Evolutionary conservation across 2,113 vertebrate genomes (phyloP).

Genomic region (Cyphomyrus plagiostoma): DNA sequence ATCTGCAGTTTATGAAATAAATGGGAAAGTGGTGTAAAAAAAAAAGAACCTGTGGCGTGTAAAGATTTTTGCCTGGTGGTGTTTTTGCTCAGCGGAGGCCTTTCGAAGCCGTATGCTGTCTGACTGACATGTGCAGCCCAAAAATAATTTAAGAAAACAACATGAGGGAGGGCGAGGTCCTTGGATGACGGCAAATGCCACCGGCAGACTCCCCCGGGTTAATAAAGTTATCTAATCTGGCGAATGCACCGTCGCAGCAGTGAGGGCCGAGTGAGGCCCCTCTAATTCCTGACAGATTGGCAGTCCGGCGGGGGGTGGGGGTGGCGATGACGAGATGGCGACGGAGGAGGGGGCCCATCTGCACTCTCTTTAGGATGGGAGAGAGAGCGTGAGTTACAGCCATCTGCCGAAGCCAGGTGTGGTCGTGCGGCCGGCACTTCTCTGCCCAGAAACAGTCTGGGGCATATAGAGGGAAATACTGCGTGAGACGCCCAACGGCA

Average conservation of each 20-base stretch:
- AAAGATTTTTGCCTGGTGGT: too few relatives aligned
- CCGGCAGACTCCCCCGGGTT: conserved; percentile 1
- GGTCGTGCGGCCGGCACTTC: neutral
- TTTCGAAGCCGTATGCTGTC: neutral
- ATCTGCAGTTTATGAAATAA: too few relatives aligned
- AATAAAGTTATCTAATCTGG: conserved; percentile 12
- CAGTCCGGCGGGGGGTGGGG: neutral
- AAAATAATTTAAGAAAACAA: neutral
- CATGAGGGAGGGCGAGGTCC: neutral
- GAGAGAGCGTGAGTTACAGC: neutral
- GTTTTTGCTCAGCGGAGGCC: neutral
- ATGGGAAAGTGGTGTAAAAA: too few relatives aligned
- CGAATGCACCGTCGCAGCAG: neutral
- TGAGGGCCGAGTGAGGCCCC: neutral
- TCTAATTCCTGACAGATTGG: conserved; percentile 10
- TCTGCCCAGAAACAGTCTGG: conserved; percentile 1
- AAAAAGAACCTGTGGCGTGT: too few relatives aligned
- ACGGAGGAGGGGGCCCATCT: neutral
- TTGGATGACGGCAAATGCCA: neutral
- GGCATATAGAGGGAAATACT: neutral
- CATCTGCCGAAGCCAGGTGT: conserved; percentile 17
- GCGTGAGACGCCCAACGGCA: neutral
- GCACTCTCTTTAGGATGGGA: neutral
- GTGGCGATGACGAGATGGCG: neutral
- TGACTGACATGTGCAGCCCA: neutral